A percentile compares a stretch with the other conserved stretches of the same genome.
Conservation (phyloP, 2,113 vertebrate species). For the Barnardius zonarius region DNA sequence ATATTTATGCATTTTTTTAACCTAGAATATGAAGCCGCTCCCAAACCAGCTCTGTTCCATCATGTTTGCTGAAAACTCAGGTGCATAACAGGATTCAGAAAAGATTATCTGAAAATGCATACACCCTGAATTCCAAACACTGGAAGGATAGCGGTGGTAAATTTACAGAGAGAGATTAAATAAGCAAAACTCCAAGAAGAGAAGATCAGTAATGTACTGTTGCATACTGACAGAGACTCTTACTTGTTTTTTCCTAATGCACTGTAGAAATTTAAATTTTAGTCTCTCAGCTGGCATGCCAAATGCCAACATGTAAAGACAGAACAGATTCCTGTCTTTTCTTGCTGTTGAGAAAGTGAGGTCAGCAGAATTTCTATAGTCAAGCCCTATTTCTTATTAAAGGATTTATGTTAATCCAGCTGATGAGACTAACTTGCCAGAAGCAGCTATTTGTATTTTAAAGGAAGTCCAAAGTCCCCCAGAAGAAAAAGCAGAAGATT, state of each 20-base stretch:
- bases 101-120: neutral
- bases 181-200: neutral
- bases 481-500: neutral
- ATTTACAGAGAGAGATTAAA: neutral
- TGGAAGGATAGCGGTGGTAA: neutral
- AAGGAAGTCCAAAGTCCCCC: neutral
- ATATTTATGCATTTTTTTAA: neutral
- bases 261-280: neutral
- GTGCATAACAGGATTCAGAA: neutral
- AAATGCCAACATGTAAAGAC: neutral
- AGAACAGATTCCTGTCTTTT: neutral
- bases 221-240: neutral
- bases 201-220: neutral
- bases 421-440: neutral
- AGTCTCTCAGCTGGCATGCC: neutral
- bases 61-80: neutral
- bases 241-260: neutral
- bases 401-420: neutral
- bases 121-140: neutral
- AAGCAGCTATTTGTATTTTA: neutral
- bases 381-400: neutral
- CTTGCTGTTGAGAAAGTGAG: neutral
- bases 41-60: neutral
- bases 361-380: neutral
- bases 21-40: neutral